Evolutionary conservation across 1,140 invertebrate species (phyloP).

Genomic region (Drosophila parabipectinata): DNA sequence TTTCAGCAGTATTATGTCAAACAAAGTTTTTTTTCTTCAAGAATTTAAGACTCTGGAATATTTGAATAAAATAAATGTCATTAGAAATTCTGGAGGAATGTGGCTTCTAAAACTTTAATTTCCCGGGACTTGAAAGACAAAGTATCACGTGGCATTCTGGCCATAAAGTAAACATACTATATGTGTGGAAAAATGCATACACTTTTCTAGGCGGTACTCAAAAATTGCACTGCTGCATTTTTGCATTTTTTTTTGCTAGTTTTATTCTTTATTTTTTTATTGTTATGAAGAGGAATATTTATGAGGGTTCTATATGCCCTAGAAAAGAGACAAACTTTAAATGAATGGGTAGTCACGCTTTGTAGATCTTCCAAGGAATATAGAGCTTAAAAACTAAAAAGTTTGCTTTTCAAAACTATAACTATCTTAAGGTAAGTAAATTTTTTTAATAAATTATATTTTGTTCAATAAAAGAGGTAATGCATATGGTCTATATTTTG

Average conservation of each 20-base stretch:
- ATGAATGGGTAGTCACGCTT: background rate
- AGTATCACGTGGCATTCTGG: constrained; percentile 10
- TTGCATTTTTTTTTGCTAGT: constrained; percentile 1
- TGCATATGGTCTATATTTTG: background rate
- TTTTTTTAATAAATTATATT: background rate
- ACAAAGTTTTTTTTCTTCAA: background rate
- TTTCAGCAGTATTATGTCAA: background rate
- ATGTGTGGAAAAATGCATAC: background rate
- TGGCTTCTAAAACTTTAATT: constrained; percentile 1
- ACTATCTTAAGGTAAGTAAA: background rate
- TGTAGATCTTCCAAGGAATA: background rate
- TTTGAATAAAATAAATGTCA: constrained; percentile 1
- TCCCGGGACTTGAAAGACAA: constrained; percentile 1
- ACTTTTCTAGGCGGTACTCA: constrained; percentile 32
- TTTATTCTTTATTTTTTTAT: constrained; percentile 15
- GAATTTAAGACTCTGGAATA: background rate
- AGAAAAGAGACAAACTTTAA: background rate
- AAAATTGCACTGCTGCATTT: constrained; percentile 35
- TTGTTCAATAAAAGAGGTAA: background rate
- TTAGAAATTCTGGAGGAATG: background rate
- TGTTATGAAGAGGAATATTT: constrained; percentile 46
- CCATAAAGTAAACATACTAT: constrained; percentile 15
- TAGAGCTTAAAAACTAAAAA: no score
- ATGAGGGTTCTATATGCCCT: constrained; percentile 34
- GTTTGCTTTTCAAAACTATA: background rate